These are phyloP conservation scores for Tetrapedia diversipes DNA, from an alignment of 2,888 invertebrate genomes.

Conservation along the genomic window DNA sequence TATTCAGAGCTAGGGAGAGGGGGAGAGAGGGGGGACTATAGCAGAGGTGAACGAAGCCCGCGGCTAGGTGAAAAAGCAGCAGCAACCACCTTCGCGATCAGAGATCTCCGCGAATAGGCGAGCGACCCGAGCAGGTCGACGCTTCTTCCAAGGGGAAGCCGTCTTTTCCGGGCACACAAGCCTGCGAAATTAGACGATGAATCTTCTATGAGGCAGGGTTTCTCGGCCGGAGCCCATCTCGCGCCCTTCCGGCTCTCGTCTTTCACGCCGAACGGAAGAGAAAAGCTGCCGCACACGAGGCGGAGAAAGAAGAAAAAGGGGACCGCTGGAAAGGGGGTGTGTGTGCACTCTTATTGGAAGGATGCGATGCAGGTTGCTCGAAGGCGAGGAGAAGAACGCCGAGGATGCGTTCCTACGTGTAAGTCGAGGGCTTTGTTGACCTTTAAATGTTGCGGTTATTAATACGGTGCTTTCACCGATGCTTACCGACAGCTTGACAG, in stretches of 20 bases:
- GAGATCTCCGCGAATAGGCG: conserved; percentile 43
- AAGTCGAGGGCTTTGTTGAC: neutral
- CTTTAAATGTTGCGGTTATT: conserved; percentile 32
- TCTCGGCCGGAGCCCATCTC: conserved; percentile 20
- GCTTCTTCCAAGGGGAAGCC: conserved; percentile 28
- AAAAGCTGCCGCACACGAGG: too few relatives aligned
- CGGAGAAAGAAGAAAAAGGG: conserved; percentile 7
- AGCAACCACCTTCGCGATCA: too few relatives aligned
- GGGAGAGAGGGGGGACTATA: too few relatives aligned
- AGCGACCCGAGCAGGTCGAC: conserved; percentile 21
- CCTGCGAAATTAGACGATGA: conserved; percentile 73
- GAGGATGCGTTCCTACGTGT: neutral
- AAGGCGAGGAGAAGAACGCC: neutral
- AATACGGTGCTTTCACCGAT: conserved; percentile 8
- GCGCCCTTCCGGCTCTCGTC: conserved; percentile 24
- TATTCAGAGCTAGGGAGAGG: too few relatives aligned
- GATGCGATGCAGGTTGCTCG: neutral
- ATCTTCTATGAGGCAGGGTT: conserved; percentile 72
- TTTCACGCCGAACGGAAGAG: conserved; percentile 32
- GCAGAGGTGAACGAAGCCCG: conserved; percentile 54
- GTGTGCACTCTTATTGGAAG: neutral
- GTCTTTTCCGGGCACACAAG: conserved; percentile 58
- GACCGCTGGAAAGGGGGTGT: too few relatives aligned
- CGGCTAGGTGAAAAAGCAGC: conserved; percentile 44
- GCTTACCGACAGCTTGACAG: neutral